These are phyloP conservation scores for Crotalus horridus DNA, from an alignment of 2,113 vertebrate genomes.

Conservation along the genomic window DNA sequence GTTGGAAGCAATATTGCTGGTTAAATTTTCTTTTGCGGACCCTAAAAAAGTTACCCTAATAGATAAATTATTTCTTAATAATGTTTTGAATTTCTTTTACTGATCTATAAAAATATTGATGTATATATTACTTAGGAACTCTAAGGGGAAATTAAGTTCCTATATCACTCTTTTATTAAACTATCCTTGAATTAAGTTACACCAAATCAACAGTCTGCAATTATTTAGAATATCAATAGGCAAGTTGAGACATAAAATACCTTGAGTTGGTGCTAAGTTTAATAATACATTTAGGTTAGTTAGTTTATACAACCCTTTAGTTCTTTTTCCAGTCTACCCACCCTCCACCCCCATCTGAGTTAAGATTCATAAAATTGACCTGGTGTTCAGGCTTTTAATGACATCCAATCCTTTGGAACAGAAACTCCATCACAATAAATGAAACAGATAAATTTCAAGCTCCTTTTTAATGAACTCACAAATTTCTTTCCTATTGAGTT, in stretches of 20 bases:
- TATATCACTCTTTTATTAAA: background rate
- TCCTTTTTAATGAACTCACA: constrained; percentile 29
- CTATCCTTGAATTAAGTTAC: background rate
- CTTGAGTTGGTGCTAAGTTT: background rate
- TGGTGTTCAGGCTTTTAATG: constrained; percentile 24
- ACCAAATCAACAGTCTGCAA: background rate
- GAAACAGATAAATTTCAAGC: constrained; percentile 35
- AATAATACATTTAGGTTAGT: background rate
- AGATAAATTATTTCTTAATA: background rate
- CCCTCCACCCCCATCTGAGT: background rate
- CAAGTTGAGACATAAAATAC: background rate
- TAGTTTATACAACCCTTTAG: background rate
- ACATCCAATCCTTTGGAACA: constrained; percentile 20
- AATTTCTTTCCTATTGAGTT: constrained; percentile 26
- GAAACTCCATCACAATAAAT: constrained; percentile 29
- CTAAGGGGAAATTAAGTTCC: background rate
- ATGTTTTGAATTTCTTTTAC: background rate
- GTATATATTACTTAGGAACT: background rate
- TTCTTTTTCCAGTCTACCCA: background rate
- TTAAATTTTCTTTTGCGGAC: background rate
- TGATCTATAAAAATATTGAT: background rate
- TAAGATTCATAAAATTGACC: constrained; percentile 9
- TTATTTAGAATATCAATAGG: background rate
- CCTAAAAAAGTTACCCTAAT: background rate
- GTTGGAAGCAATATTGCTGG: background rate